Evolutionary conservation across 2,113 vertebrate species (phyloP).

Genomic region (Saguinus midas): DNA sequence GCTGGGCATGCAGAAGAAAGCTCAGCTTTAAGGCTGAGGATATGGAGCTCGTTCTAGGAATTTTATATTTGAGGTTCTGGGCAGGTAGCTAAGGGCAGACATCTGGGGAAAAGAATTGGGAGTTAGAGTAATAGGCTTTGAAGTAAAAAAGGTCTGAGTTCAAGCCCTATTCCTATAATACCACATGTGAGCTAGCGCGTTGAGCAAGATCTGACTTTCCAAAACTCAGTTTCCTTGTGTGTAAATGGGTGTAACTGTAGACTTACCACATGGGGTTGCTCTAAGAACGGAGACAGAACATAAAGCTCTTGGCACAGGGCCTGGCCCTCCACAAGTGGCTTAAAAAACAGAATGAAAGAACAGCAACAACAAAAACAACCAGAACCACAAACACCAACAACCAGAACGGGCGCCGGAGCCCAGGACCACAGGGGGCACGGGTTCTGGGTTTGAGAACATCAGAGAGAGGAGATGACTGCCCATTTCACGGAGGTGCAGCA

Average conservation of each 20-base stretch:
- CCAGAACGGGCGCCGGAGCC: neutral
- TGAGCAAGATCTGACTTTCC: neutral
- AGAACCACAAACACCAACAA: neutral
- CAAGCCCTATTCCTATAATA: neutral
- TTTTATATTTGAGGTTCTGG: neutral
- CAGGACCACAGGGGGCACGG: neutral
- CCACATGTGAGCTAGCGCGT: fast-evolving
- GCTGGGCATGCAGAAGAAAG: neutral
- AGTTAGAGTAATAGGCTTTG: neutral
- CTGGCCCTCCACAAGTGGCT: neutral
- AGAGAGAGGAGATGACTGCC: neutral
- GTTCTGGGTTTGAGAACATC: neutral
- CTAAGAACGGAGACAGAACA: neutral
- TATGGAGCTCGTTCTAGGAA: neutral
- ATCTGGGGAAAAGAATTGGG: neutral
- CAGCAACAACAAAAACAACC: neutral
- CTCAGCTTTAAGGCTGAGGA: neutral
- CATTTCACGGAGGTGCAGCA: neutral
- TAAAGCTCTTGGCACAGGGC: neutral
- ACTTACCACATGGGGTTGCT: neutral
- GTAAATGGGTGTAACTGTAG: neutral
- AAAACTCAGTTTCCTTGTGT: neutral
- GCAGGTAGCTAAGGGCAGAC: neutral
- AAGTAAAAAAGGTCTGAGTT: neutral
- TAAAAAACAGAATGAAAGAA: neutral